Evolutionary conservation across 1,140 invertebrate genomes (phyloP), one percentile per base, ranked within the genome.

Genomic region (Physella acuta): DNA sequence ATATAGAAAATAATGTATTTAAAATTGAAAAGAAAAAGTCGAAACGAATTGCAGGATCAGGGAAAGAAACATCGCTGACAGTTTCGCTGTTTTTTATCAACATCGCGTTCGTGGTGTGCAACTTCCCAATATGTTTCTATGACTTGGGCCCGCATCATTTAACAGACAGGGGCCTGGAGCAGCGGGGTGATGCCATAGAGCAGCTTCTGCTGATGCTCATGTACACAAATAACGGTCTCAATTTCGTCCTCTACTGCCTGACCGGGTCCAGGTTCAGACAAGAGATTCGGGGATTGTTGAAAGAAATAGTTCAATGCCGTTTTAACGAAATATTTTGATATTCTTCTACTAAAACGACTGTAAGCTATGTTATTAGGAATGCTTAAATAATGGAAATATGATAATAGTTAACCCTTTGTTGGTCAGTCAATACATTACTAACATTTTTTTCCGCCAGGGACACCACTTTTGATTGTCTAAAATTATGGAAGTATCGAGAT

Each of bases 171-270:
- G 16, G 39, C 24, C 20, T 63, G 26, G 11, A 34, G n/a, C 11
- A 1, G 30, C 1, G 26, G 2, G 39, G 36, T 20, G 39, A 44
- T n/a, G 11, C 14, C 3, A 63, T 63, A 1, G 37, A 28, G 26
- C 24, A 24, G 4, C n/a, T 49, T 30, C 24, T 63, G 17, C 33
- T 63, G 4, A 49, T 36, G 17, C 58, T 76, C 31, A 76, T 76
- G 75, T 74, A 70, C 61, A 71, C 68, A 24, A 76, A 76, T 52
- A 73, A 76, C 56, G 69, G 70, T 51, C 44, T 74, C 33, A 76
- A 76, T 68, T 76, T 76, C 33, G 1, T 74, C 24, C 62, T 76
- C 39, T 76, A 76, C 60, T 75, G 71, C 44, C 24, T 72, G 30
- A 68, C 61, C 24, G 75, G 75, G 3, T 30, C 26, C 11, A 61